Conservation (phyloP, 2,888 invertebrate species). For the Calameuta pallipes region DNA sequence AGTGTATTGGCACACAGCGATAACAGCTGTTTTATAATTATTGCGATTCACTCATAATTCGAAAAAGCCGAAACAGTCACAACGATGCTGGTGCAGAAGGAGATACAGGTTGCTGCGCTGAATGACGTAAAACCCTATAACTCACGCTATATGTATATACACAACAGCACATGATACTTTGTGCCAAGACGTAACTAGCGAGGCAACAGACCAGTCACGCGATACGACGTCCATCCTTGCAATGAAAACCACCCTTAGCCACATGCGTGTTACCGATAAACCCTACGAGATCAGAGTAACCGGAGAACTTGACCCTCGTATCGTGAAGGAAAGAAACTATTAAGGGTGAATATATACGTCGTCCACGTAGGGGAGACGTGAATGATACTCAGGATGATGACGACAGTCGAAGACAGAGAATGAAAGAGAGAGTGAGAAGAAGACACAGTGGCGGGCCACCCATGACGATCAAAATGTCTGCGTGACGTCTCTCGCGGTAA, state of each 20-base stretch:
- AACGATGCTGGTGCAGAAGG: neutral
- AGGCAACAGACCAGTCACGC: neutral
- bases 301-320: neutral
- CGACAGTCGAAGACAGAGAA: neutral
- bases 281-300: neutral
- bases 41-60: neutral
- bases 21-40: neutral
- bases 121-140: neutral
- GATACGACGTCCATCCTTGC: neutral
- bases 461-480: neutral
- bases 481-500: slow-evolving; percentile 11
- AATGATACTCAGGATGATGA: no score
- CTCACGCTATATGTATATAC: neutral
- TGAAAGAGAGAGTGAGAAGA: neutral
- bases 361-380: neutral
- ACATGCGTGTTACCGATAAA: neutral
- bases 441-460: neutral
- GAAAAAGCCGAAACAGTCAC: neutral
- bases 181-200: neutral
- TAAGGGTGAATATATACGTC: neutral
- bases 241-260: neutral
- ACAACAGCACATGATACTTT: neutral
- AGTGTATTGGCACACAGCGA: neutral
- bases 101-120: neutral
- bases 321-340: neutral